Conservation (phyloP, 2,888 invertebrate genomes). For the Gymnosoma rotundatum region DNA sequence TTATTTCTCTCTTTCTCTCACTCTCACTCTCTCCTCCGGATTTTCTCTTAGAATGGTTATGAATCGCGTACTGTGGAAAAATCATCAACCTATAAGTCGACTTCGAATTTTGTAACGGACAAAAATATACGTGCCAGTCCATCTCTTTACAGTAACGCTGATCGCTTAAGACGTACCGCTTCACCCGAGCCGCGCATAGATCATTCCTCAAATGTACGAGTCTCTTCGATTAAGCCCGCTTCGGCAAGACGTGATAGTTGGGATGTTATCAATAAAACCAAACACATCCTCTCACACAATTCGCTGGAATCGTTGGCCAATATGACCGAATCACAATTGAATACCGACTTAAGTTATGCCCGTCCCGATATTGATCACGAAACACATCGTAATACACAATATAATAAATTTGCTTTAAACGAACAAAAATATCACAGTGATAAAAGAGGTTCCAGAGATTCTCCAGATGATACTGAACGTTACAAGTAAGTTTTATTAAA, state of each 20-base stretch:
- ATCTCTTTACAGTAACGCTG: slow-evolving; percentile 82
- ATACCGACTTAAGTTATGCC: slow-evolving; percentile 82
- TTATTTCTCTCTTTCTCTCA: background rate
- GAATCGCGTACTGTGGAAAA: slow-evolving; percentile 82
- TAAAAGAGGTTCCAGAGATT: slow-evolving; percentile 78
- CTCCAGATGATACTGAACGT: slow-evolving; percentile 78
- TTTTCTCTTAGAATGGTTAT: slow-evolving; percentile 75
- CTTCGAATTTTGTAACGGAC: slow-evolving; percentile 83
- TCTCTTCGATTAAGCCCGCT: slow-evolving; percentile 85
- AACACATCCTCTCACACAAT: slow-evolving; percentile 87
- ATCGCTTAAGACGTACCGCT: slow-evolving; percentile 82
- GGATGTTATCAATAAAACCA: slow-evolving; percentile 92
- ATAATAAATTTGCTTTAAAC: slow-evolving; percentile 83
- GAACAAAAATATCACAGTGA: slow-evolving; percentile 77
- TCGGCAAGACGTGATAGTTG: slow-evolving; percentile 88
- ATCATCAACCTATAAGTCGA: slow-evolving; percentile 83
- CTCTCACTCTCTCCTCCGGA: background rate
- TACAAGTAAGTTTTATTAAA: slow-evolving; percentile 74
- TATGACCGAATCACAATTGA: slow-evolving; percentile 85
- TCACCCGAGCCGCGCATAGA: slow-evolving; percentile 84
- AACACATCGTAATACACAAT: slow-evolving; percentile 85
- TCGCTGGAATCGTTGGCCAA: slow-evolving; percentile 88
- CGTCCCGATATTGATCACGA: slow-evolving; percentile 84
- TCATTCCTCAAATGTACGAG: slow-evolving; percentile 84
- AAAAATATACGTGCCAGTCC: slow-evolving; percentile 83